phyloP scores from a whole-genome alignment of 2,797 vertebrate species.

The Acestrorhynchus altus region DNA sequence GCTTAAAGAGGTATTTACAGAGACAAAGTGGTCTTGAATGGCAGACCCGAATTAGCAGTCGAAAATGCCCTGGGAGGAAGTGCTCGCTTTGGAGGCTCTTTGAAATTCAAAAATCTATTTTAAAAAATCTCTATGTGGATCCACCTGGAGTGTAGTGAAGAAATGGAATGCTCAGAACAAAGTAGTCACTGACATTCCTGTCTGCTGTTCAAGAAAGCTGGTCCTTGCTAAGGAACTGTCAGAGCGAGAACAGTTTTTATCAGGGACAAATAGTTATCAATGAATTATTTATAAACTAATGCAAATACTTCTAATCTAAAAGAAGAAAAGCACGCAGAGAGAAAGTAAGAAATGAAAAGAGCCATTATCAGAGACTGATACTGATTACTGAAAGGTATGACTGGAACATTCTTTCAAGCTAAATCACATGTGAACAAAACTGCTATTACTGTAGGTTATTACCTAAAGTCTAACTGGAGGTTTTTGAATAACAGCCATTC shows the following conservation, averaged over 20 bases:
- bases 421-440: slow-evolving; percentile 11
- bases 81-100: slow-evolving; percentile 32
- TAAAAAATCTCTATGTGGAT: slow-evolving; percentile 31
- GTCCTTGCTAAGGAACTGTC: slow-evolving; percentile 16
- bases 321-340: background rate
- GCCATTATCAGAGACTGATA: slow-evolving; percentile 28
- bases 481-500: background rate
- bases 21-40: slow-evolving; percentile 44
- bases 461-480: background rate
- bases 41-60: slow-evolving; percentile 15
- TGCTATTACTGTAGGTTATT: background rate
- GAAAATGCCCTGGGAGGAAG: slow-evolving; percentile 32
- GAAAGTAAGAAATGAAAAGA: slow-evolving; percentile 30
- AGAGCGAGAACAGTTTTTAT: slow-evolving; percentile 37
- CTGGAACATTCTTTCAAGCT: slow-evolving; percentile 5
- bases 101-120: slow-evolving; percentile 43
- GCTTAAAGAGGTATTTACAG: slow-evolving; percentile 43
- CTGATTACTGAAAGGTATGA: slow-evolving; percentile 15
- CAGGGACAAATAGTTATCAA: slow-evolving; percentile 30
- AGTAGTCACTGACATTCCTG: slow-evolving; percentile 34
- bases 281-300: slow-evolving; percentile 50
- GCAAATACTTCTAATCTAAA: slow-evolving; percentile 37
- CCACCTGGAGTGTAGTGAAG: slow-evolving; percentile 38
- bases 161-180: slow-evolving; percentile 17
- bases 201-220: slow-evolving; percentile 8